A percentile compares a stretch with the other conserved stretches of the same genome.
phyloP scores from a whole-genome alignment of 2,888 invertebrate genomes.

The Plusia festucae region DNA sequence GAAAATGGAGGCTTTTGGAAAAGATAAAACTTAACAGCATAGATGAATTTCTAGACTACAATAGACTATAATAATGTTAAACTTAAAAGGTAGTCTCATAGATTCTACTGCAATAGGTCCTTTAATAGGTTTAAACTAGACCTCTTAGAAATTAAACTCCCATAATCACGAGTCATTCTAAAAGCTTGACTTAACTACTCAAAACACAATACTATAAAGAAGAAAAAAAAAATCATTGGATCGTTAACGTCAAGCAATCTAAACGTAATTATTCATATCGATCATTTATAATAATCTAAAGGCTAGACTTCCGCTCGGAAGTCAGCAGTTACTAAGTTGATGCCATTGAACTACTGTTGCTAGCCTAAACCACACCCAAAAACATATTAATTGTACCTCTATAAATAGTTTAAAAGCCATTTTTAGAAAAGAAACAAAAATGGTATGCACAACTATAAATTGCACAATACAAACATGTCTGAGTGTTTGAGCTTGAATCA shows the following conservation, averaged over 20 bases:
- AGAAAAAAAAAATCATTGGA: conserved; percentile 28
- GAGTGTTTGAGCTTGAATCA: conserved; percentile 39
- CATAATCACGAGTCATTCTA: background rate
- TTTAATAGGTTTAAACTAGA: no score
- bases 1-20: no score
- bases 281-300: conserved; percentile 48
- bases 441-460: conserved; percentile 12
- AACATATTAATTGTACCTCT: background rate
- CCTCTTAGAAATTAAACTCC: no score
- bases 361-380: conserved; percentile 15
- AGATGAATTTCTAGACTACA: no score
- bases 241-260: conserved; percentile 38
- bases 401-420: background rate
- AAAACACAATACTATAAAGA: conserved; percentile 6
- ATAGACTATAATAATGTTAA: no score
- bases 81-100: no score
- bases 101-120: no score
- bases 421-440: background rate
- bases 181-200: background rate
- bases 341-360: conserved; percentile 48
- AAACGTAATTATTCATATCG: conserved; percentile 54
- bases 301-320: conserved; percentile 55
- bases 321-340: conserved; percentile 26
- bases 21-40: no score
- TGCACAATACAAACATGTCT: conserved; percentile 37